Base-by-base conservation (phyloP, 2,113 vertebrate species). In the Sceloporus tristichus region DNA sequence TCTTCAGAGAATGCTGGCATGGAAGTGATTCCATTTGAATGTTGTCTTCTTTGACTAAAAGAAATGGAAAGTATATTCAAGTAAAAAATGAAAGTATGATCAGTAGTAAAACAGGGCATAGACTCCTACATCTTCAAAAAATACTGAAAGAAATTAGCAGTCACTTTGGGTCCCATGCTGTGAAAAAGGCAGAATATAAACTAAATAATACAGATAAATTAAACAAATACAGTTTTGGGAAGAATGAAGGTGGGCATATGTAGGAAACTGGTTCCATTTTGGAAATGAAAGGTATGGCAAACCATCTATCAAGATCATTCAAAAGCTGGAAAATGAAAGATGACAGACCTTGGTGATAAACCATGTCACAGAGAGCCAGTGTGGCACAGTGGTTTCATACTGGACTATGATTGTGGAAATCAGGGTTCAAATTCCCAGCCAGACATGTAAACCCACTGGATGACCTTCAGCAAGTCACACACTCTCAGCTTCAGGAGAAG, bases 241-340 rank as follows among this genome's bases (percentile, higher is more conserved):
- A 34, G 7, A 48, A 48, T 48, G 7, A 48, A 48, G 48, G 48
- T 48, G 48, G 48, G 48, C 48, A 48, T 48, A 48, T 48, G 54
- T 21, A 62, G 18, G n/a, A 11, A 82, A 82, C 8, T 14, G n/a
- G 5, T 2, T 54, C 79, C 29, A 62, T 59, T 66, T n/a, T 82
- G 21, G 56, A n/a, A 48, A 73, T 84, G 42, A 84, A 56, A 56
- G 3, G 18, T 56, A 38, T 23, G 48, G 42, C 84, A 40, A 91
- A 92, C 88, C 87, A 0, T 0, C 14, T 91, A 83, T 85, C 91
- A 87, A 90, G 40, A 90, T 87, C 87, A 86, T 34, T 83, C 65
- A 53, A 68, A 85, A 91, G 92, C 92, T 88, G 92, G 91, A 93
- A 87, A 91, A 86, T 84, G 93, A 38, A 73, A 80, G 3, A 2